These are phyloP conservation scores for Asbolus verrucosus DNA, from an alignment of 1,140 invertebrate species.

Conservation along the genomic window DNA sequence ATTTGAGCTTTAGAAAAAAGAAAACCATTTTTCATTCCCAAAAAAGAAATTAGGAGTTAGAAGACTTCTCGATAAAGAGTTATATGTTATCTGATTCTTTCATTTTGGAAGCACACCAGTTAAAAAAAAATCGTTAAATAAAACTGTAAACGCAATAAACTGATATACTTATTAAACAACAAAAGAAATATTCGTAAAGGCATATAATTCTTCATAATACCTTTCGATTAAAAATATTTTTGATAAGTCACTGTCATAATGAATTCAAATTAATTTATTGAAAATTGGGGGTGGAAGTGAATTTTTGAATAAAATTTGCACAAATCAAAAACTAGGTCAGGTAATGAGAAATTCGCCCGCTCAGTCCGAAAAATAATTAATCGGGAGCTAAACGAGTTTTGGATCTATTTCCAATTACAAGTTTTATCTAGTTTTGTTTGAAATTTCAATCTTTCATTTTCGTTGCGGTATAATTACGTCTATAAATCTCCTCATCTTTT, in stretches of 20 bases:
- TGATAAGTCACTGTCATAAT: neutral
- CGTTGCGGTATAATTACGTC: constrained; percentile 36
- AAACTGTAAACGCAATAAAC: too few species aligned
- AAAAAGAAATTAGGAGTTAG: too few species aligned
- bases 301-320: constrained; percentile 28
- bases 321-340: neutral
- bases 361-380: constrained; percentile 31
- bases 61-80: too few species aligned
- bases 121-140: too few species aligned
- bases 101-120: too few species aligned
- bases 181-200: too few species aligned
- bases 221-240: too few species aligned
- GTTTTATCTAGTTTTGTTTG: constrained; percentile 31
- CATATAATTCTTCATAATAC: too few species aligned
- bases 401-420: constrained; percentile 39
- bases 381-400: constrained; percentile 22
- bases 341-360: constrained; percentile 14
- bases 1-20: too few species aligned
- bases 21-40: too few species aligned
- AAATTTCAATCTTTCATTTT: constrained; percentile 33
- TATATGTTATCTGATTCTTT: too few species aligned
- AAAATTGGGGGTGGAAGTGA: neutral
- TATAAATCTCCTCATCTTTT: constrained; percentile 17
- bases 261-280: constrained; percentile 21
- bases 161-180: too few species aligned